phyloP scores from a whole-genome alignment of 2,113 vertebrate genomes.

The Pithys albifrons region DNA sequence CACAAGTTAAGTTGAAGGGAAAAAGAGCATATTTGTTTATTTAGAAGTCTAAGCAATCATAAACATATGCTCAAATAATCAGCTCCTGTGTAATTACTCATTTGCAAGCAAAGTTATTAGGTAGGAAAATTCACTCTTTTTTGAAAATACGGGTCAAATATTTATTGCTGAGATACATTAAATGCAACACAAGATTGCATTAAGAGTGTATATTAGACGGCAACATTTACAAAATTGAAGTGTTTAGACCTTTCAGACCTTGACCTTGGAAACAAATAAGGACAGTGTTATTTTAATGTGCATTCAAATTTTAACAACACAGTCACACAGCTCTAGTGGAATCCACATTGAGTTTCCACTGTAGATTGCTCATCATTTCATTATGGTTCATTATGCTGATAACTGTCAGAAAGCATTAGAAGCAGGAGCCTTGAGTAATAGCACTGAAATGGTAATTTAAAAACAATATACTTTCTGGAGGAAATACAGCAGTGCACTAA shows the following conservation, averaged over 20 bases:
- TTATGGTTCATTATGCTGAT: constrained; percentile 84
- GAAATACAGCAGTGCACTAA: constrained; percentile 72
- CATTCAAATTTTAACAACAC: constrained; percentile 76
- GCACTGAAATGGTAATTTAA: constrained; percentile 81
- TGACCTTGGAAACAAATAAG: constrained; percentile 81
- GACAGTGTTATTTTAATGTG: constrained; percentile 75
- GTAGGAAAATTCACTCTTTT: constrained; percentile 12
- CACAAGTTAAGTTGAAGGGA: neutral
- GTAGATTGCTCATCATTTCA: constrained; percentile 83
- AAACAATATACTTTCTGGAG: constrained; percentile 82
- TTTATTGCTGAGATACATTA: constrained; percentile 25
- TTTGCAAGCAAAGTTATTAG: constrained; percentile 20
- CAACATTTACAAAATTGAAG: constrained; percentile 50
- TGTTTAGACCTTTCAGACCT: constrained; percentile 10
- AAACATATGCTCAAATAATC: constrained; percentile 22
- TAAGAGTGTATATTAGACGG: neutral
- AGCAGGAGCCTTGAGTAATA: constrained; percentile 76
- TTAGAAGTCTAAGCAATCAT: neutral
- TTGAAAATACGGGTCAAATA: constrained; percentile 19
- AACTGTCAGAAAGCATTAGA: constrained; percentile 83
- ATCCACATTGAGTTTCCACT: constrained; percentile 74
- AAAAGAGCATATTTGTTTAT: constrained; percentile 24
- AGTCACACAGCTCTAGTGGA: constrained; percentile 73
- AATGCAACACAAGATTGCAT: neutral
- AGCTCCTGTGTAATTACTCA: neutral